Base-by-base conservation (phyloP, 2,113 vertebrate species). In the Tauraco erythrolophus region DNA sequence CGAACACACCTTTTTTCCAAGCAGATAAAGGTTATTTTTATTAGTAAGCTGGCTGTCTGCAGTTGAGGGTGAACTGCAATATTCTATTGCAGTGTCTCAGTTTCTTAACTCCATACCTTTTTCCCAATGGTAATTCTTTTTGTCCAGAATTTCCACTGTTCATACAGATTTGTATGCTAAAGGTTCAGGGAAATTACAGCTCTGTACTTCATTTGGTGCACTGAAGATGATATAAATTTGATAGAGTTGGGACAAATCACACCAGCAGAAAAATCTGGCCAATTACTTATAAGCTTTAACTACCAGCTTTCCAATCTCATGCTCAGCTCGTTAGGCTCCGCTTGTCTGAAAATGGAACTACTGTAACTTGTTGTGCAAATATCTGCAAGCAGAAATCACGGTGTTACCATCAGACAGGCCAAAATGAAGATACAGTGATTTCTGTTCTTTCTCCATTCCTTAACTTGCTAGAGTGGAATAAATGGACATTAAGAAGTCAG, bases 1-100 rank as follows among this genome's bases (percentile, higher is more conserved):
- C 1, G 7, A 7, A n/a, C 5, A 6, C 17, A 53, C 9, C n/a
- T 2, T 53, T 76, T 41, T 19, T 87, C 22, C n/a, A 56, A 1
- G 4, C 6, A 58, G 24, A 23, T 17, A 23, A 43, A 79, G 27
- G 9, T 19, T n/a, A 50, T 39, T 84, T 57, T 21, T 88, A 0
- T 25, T 50, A 72, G 8, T n/a, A 57, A 74, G 4, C 14, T 41
- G 6, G 4, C 4, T 60, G 9, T 14, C 28, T 64, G 31, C 53
- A 24, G 27, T 4, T 79, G 39, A 88, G 57, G 7, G 43, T 60
- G 6, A 64, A 83, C 22, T 19, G 37, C 12, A 61, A 11, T 4
- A 31, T 1, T 50, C 18, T 35, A 5, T 70, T 35, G 11, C 9
- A 87, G 10, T 50, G 10, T 45, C 60, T 58, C 54, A 3, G 4